These are phyloP conservation scores for Hemicordylus capensis DNA, from an alignment of 2,113 vertebrate species.

Conservation along the genomic window DNA sequence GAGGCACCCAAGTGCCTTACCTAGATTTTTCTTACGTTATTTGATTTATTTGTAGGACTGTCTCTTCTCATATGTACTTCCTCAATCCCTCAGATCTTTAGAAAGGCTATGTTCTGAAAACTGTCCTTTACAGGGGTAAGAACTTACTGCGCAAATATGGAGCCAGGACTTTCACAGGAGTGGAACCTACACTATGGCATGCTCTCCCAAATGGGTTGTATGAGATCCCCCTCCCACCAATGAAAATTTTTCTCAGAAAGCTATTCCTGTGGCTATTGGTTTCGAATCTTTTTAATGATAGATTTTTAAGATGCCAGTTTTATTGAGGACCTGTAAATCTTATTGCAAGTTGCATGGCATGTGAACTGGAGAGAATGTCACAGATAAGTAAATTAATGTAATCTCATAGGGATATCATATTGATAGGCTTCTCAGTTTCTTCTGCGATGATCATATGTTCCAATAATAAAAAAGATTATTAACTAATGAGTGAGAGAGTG, in stretches of 20 bases:
- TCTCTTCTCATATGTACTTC: not conserved
- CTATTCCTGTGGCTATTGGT: not conserved
- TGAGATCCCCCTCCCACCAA: not conserved
- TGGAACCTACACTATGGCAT: not conserved
- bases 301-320: not conserved
- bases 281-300: not conserved
- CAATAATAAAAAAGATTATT: conserved; percentile 53
- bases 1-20: not conserved
- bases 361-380: not conserved
- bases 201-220: not conserved
- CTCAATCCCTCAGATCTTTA: not conserved
- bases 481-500: conserved; percentile 63
- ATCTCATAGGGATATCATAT: conserved; percentile 8
- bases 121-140: not conserved
- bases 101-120: not conserved
- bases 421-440: conserved; percentile 40
- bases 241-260: not conserved
- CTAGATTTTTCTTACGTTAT: not conserved
- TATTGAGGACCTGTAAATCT: not conserved
- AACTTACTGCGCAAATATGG: not conserved
- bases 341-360: not conserved
- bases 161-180: not conserved
- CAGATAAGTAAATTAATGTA: not conserved
- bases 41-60: not conserved
- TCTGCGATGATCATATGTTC: conserved; percentile 50